Conservation (phyloP, 2,888 invertebrate species). For the Leuctra nigra region DNA sequence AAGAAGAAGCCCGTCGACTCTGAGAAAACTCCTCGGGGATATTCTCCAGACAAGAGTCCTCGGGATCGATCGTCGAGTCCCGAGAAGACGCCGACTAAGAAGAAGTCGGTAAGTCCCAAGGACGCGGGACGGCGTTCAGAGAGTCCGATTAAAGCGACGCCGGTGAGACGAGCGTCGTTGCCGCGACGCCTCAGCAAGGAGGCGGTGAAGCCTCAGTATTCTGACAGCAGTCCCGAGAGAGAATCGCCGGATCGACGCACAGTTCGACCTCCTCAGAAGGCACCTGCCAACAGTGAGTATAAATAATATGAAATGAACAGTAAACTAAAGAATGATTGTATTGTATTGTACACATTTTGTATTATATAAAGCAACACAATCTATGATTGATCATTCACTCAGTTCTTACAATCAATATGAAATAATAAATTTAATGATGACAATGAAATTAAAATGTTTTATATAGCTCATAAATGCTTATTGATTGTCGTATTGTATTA, state of each 20-base stretch:
- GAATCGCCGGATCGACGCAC: constrained; percentile 3
- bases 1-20: constrained; percentile 16
- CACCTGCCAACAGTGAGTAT: too few relatives aligned
- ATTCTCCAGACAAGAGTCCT: constrained; percentile 21
- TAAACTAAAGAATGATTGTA: too few relatives aligned
- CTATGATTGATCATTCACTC: too few relatives aligned
- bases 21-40: constrained; percentile 26
- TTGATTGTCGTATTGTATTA: too few relatives aligned
- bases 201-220: not conserved
- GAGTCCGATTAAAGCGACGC: constrained; percentile 7
- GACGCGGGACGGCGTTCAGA: not conserved
- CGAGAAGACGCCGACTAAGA: not conserved
- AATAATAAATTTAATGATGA: too few relatives aligned
- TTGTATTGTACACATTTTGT: too few relatives aligned
- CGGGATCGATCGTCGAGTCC: constrained; percentile 11
- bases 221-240: constrained; percentile 19
- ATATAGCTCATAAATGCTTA: too few relatives aligned
- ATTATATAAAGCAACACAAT: too few relatives aligned
- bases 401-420: too few relatives aligned
- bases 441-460: too few relatives aligned
- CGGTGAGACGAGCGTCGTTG: not conserved
- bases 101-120: not conserved
- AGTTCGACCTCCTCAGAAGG: not conserved
- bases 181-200: constrained; percentile 1
- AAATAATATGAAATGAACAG: too few relatives aligned